Conservation (phyloP, 2,113 vertebrate species). For the Melanotaenia duboulayi region DNA sequence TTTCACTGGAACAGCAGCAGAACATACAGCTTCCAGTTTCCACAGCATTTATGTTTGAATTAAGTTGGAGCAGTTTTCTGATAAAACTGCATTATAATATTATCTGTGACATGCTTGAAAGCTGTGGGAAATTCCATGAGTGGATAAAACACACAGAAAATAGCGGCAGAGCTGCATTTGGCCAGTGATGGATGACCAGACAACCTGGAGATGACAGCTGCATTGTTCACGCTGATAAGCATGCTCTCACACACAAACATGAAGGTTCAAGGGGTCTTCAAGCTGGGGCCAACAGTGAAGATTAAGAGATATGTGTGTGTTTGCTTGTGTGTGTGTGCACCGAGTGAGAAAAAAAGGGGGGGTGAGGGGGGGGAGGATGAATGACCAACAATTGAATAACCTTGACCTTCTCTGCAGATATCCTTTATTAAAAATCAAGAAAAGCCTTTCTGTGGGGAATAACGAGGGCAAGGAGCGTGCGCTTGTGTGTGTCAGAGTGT, state of each 20-base stretch:
- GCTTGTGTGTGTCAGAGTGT: slow-evolving; percentile 5
- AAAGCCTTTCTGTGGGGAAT: slow-evolving; percentile 63
- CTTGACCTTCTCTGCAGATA: slow-evolving; percentile 76
- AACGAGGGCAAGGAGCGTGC: slow-evolving; percentile 39
- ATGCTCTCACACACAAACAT: slow-evolving; percentile 9
- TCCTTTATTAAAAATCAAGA: slow-evolving; percentile 77
- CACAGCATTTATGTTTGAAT: slow-evolving; percentile 24
- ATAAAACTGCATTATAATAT: slow-evolving; percentile 46
- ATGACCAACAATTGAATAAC: slow-evolving; percentile 76
- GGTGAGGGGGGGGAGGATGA: slow-evolving; percentile 56
- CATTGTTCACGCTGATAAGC: slow-evolving; percentile 53
- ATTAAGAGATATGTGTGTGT: slow-evolving; percentile 57
- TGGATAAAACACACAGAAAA: slow-evolving; percentile 31
- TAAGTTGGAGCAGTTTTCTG: slow-evolving; percentile 39
- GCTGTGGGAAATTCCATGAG: slow-evolving; percentile 7
- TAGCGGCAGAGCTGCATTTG: slow-evolving; percentile 18
- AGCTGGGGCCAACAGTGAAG: slow-evolving; percentile 34
- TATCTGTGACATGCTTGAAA: slow-evolving; percentile 45
- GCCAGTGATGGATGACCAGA: slow-evolving; percentile 62
- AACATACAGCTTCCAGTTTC: slow-evolving; percentile 25
- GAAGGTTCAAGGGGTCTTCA: slow-evolving; percentile 19
- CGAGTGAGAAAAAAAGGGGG: slow-evolving; percentile 18
- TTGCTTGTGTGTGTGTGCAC: background rate
- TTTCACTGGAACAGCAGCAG: background rate
- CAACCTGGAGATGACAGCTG: slow-evolving; percentile 38